Percentiles rank a stretch among this genome's conserved stretches.
These are phyloP conservation scores for Halictus quadricinctus DNA, from an alignment of 2,888 invertebrate genomes.

Conservation along the genomic window DNA sequence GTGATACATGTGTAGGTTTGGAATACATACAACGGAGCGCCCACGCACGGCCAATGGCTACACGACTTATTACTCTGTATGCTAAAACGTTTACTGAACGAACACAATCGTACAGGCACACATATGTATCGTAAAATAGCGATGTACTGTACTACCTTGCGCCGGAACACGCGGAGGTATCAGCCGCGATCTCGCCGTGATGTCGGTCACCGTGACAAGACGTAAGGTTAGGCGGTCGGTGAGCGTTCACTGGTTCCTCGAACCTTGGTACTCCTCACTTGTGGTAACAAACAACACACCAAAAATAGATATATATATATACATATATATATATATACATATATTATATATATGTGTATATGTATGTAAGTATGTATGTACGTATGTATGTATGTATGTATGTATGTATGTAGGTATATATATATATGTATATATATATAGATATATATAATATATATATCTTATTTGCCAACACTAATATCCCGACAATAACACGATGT, in stretches of 20 bases:
- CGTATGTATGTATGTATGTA: not conserved
- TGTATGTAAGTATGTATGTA: not conserved
- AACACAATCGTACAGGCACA: not conserved
- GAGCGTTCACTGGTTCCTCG: constrained; percentile 55
- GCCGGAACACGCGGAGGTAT: constrained; percentile 70
- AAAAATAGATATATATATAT: constrained; percentile 43
- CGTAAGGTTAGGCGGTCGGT: constrained; percentile 57
- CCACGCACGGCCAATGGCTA: constrained; percentile 56
- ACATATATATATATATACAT: not conserved
- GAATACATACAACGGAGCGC: constrained; percentile 42
- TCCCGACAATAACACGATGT: constrained; percentile 46
- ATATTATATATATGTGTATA: not conserved
- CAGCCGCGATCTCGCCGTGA: constrained; percentile 69
- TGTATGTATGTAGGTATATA: not conserved
- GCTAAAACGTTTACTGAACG: constrained; percentile 21
- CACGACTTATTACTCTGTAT: constrained; percentile 47
- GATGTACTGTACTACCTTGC: constrained; percentile 66
- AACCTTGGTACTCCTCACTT: constrained; percentile 55
- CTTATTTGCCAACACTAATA: constrained; percentile 52
- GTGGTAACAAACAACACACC: constrained; percentile 65
- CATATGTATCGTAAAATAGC: constrained; percentile 37
- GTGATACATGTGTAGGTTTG: constrained; percentile 25
- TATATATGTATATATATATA: not conserved
- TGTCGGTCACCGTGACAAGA: constrained; percentile 71
- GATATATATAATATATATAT: not conserved